Percentiles rank a stretch among this genome's conserved stretches.
phyloP scores from a whole-genome alignment of 2,888 invertebrate species.

The Drosophila incognita region DNA sequence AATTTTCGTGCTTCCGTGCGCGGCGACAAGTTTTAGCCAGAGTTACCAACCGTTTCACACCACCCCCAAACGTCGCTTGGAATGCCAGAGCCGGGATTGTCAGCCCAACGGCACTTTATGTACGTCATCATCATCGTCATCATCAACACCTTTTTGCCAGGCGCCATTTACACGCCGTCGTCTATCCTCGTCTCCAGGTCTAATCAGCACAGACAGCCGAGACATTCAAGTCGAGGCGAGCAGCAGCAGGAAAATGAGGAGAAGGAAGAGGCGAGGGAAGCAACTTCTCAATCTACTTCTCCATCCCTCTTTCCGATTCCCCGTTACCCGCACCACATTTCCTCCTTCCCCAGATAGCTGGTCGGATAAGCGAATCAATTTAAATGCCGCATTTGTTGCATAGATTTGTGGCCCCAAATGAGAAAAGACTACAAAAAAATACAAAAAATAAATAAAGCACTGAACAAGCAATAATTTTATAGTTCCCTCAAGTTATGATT shows the following conservation, averaged over 20 bases:
- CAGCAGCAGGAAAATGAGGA: neutral
- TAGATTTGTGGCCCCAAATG: conserved; percentile 61
- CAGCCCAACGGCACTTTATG: conserved; percentile 77
- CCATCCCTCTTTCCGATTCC: conserved; percentile 8
- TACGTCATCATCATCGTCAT: conserved; percentile 73
- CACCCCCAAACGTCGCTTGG: neutral
- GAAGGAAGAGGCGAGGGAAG: neutral
- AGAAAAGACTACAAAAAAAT: conserved; percentile 23
- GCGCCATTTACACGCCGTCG: conserved; percentile 80
- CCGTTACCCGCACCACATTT: conserved; percentile 4
- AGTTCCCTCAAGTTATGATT: conserved; percentile 19
- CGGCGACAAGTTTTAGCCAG: conserved; percentile 79
- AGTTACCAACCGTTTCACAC: conserved; percentile 5
- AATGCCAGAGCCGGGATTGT: conserved; percentile 62
- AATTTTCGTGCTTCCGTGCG: conserved; percentile 81
- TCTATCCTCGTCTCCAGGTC: conserved; percentile 77
- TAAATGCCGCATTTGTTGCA: conserved; percentile 76
- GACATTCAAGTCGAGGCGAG: conserved; percentile 26
- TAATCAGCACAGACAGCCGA: conserved; percentile 75
- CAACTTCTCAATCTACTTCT: conserved; percentile 27
- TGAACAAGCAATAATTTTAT: conserved; percentile 43
- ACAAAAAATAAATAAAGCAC: conserved; percentile 2
- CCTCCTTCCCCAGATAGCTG: neutral
- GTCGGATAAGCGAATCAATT: conserved; percentile 75
- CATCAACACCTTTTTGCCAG: conserved; percentile 80